A percentile compares a stretch with the other conserved stretches of the same genome.
phyloP scores from a whole-genome alignment of 2,797 vertebrate genomes.

The Uromys caudimaculatus region DNA sequence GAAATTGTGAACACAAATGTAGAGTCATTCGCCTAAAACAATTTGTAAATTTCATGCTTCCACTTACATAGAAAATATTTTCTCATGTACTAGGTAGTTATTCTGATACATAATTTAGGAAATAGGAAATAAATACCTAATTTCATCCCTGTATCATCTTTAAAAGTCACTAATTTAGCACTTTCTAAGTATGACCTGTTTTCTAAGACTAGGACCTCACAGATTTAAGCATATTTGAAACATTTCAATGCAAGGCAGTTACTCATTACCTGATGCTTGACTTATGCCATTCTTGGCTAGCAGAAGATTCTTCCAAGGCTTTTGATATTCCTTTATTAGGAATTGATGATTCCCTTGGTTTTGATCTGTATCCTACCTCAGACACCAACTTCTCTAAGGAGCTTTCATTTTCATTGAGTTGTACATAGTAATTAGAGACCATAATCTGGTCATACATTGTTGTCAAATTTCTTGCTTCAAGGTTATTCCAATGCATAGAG shows the following conservation, averaged over 20 bases:
- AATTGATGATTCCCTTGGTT: conserved; percentile 2
- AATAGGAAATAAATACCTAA: conserved; percentile 1
- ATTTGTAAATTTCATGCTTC: conserved; percentile 38
- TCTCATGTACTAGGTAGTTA: neutral
- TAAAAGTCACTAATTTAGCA: conserved; percentile 36
- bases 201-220: neutral
- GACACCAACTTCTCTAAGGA: neutral
- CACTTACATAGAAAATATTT: neutral
- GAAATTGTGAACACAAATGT: conserved; percentile 45
- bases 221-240: conserved; percentile 19
- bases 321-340: neutral
- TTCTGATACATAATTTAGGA: neutral
- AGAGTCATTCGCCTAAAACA: neutral
- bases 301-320: neutral
- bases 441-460: neutral
- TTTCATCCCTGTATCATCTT: conserved; percentile 26
- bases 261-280: neutral
- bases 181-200: neutral
- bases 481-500: neutral
- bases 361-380: neutral
- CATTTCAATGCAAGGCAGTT: conserved; percentile 36
- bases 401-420: neutral
- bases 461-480: conserved; percentile 8
- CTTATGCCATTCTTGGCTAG: neutral
- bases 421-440: conserved; percentile 42